phyloP scores from a whole-genome alignment of 2,888 invertebrate genomes.

The Dyspetes luteomarginatus region DNA sequence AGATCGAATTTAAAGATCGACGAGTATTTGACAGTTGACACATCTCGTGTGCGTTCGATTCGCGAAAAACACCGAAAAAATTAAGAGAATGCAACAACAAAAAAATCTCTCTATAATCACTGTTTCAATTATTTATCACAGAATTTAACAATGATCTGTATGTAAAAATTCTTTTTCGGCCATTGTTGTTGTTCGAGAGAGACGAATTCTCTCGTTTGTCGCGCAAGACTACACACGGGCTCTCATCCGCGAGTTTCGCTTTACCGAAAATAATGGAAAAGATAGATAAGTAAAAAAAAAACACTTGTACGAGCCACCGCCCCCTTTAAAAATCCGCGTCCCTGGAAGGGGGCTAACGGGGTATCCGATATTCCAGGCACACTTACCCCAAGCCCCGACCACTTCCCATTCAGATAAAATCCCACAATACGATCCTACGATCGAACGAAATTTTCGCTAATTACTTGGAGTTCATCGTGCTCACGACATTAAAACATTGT shows the following conservation, averaged over 20 bases:
- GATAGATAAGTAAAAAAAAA: constrained; percentile 70
- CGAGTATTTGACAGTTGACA: constrained; percentile 31
- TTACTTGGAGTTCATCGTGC: constrained; percentile 63
- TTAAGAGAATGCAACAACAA: not conserved
- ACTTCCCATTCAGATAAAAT: constrained; percentile 58
- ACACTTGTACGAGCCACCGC: constrained; percentile 78
- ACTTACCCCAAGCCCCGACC: constrained; percentile 70
- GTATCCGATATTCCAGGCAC: constrained; percentile 26
- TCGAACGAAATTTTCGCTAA: constrained; percentile 58
- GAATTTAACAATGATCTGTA: constrained; percentile 34
- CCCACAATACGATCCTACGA: constrained; percentile 32
- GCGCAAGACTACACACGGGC: constrained; percentile 41
- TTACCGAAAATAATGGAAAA: constrained; percentile 42
- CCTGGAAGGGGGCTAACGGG: constrained; percentile 47
- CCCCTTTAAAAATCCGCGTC: constrained; percentile 73
- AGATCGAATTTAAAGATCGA: constrained; percentile 15
- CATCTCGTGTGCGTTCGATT: constrained; percentile 27
- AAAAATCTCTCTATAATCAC: not conserved
- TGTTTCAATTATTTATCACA: not conserved
- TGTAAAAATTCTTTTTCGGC: constrained; percentile 67
- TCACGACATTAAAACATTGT: constrained; percentile 70
- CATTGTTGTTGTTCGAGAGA: constrained; percentile 76
- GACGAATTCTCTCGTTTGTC: constrained; percentile 49
- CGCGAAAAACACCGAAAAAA: not conserved
- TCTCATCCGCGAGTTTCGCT: constrained; percentile 52